Percentiles rank a stretch among this genome's conserved stretches.
These are phyloP conservation scores for Pachydiplax longipennis DNA, from an alignment of 2,888 invertebrate genomes.

Conservation along the genomic window DNA sequence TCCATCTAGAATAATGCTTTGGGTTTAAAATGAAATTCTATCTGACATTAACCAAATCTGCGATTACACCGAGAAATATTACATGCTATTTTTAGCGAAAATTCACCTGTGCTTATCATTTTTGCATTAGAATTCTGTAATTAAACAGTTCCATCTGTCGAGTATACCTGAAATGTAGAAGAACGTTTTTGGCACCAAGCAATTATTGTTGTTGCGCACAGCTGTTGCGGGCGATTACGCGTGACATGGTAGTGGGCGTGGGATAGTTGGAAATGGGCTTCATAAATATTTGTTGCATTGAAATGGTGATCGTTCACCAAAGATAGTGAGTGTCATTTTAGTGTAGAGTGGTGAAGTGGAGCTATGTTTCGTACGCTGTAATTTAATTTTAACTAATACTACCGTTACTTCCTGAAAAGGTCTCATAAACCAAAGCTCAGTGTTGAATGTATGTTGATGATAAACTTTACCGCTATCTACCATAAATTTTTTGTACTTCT, in stretches of 20 bases:
- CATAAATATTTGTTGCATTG: background rate
- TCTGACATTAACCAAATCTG: no score
- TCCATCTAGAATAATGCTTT: no score
- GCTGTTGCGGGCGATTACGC: conserved; percentile 33
- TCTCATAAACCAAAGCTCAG: background rate
- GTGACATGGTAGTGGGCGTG: conserved; percentile 34
- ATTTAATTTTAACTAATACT: background rate
- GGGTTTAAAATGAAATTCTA: no score
- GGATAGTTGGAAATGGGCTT: conserved; percentile 28
- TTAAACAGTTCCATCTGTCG: conserved; percentile 9
- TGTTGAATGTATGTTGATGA: background rate
- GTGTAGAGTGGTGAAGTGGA: background rate
- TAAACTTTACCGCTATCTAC: background rate
- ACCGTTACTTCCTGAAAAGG: background rate
- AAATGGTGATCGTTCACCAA: background rate
- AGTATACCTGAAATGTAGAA: background rate
- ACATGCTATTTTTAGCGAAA: no score
- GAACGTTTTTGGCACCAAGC: conserved; percentile 21
- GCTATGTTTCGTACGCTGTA: background rate
- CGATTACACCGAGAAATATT: no score
- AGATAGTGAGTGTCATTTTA: conserved; percentile 1
- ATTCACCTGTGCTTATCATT: background rate
- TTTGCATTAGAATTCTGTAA: background rate
- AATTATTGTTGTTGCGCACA: conserved; percentile 40
- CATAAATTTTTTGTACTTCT: background rate